Conservation (phyloP, 1,140 invertebrate species). For the Elymnias hypermnestra region DNA sequence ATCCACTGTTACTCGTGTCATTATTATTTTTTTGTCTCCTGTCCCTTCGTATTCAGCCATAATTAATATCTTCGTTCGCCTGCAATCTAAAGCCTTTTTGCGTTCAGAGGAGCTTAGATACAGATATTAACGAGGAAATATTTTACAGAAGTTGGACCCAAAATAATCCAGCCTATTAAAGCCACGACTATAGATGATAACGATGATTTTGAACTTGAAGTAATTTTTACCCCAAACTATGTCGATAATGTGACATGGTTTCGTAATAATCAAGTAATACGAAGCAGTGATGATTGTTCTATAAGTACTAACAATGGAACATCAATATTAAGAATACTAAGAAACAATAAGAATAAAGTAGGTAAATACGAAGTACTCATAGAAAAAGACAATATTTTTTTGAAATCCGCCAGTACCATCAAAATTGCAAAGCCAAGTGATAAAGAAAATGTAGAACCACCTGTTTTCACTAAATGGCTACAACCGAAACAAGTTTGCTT, state of each 20-base stretch:
- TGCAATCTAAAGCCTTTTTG: too few relatives aligned
- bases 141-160: conserved; percentile 65
- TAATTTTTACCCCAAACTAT: conserved; percentile 82
- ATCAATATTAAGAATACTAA: conserved; percentile 82
- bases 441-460: conserved; percentile 80
- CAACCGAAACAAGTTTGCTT: conserved; percentile 82
- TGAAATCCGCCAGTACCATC: conserved; percentile 86
- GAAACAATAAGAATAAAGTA: conserved; percentile 83
- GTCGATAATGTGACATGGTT: conserved; percentile 90
- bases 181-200: conserved; percentile 51
- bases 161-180: conserved; percentile 55
- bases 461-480: conserved; percentile 84
- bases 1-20: too few relatives aligned
- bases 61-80: too few relatives aligned
- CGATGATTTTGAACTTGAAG: conserved; percentile 70
- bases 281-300: conserved; percentile 80
- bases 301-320: conserved; percentile 81
- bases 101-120: conserved; percentile 2
- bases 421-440: conserved; percentile 79
- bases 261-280: conserved; percentile 89
- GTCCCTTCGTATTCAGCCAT: too few relatives aligned
- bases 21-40: too few relatives aligned
- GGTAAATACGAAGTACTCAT: conserved; percentile 92
- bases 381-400: conserved; percentile 85
- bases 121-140: conserved; percentile 25